Base-by-base conservation (phyloP, 2,888 invertebrate species). In the Dermolepida albohirtum region DNA sequence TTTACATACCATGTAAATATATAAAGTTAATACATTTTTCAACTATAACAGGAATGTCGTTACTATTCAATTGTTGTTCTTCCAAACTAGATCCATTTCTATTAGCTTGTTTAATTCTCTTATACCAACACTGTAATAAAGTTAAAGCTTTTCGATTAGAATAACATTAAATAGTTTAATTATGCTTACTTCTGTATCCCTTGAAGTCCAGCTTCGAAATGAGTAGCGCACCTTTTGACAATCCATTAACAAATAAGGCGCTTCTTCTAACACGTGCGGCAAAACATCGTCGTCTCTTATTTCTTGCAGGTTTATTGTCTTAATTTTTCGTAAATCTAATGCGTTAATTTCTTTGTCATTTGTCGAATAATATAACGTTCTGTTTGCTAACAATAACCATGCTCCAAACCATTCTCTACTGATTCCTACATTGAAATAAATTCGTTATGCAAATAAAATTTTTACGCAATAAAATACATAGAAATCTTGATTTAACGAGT, bases 11-110 rank as follows among this genome's bases (percentile, higher is more conserved):
- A 80, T 96, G 92, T 2, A 92, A 91, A 74, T 94, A 93, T 63
- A 98, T 91, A 79, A 96, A 97, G 79, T 94, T 94, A 70, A 97
- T 90, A 82, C 97, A 97, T 81, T 96, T 96, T 78, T 97, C 96
- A 11, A 98, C 93, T 68, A 97, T 89, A 27, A 95, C 92, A 1
- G 97, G 97, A 43, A 97, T 89, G 80, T 96, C 91, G 75, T 94
- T 93, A 77, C 90, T 90, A 0, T 95, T 96, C 52, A 97, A 85
- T 79, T 96, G 95, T 78, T 96, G 96, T 75, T 96, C 93, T 67
- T 91, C 89, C 49, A 97, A 85, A 11, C 88, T 86, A 0, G 90
- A 87, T 2, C 96, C 95, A 78, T 94, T 94, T 78, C 90, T 90
- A 78, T 92, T 90, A 0, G 92, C 91, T 73, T 90, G 84, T 76